These are phyloP conservation scores for Chamaetylas fuelleborni DNA, from an alignment of 2,113 vertebrate genomes.

Conservation along the genomic window DNA sequence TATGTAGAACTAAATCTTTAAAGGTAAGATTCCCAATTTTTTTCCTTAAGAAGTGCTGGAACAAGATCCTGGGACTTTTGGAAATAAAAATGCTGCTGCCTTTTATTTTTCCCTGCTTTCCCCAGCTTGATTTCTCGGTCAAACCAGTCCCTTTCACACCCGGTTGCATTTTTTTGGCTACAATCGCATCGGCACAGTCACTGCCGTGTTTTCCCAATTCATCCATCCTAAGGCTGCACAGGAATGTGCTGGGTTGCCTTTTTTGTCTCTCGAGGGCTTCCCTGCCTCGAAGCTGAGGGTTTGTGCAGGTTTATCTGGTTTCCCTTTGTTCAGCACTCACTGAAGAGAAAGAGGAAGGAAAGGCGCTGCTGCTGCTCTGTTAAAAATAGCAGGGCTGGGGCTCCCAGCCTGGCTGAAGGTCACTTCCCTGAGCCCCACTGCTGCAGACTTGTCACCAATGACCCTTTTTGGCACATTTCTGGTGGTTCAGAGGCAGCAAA, in stretches of 20 bases:
- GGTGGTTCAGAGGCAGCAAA: not conserved
- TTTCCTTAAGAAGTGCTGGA: not conserved
- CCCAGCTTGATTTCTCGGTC: not conserved
- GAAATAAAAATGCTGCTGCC: not conserved
- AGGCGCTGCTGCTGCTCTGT: not conserved
- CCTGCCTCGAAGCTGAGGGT: not conserved
- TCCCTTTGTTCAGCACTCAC: not conserved
- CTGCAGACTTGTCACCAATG: not conserved
- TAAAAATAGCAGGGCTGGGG: constrained; percentile 27
- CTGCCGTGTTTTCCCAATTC: rapidly evolving
- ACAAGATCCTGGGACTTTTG: not conserved
- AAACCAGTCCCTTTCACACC: not conserved
- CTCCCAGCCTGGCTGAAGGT: not conserved
- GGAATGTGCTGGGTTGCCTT: not conserved
- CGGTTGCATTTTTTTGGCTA: not conserved
- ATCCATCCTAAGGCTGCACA: not conserved
- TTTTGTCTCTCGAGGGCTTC: not conserved
- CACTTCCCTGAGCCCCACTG: not conserved
- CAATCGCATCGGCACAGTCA: not conserved
- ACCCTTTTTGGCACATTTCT: not conserved
- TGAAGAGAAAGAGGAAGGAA: constrained; percentile 59
- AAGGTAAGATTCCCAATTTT: not conserved
- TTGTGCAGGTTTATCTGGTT: not conserved
- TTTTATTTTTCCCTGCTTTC: not conserved
- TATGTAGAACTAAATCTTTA: not conserved